These are phyloP conservation scores for Napeogenes sylphis DNA, from an alignment of 2,888 invertebrate genomes.

Conservation along the genomic window DNA sequence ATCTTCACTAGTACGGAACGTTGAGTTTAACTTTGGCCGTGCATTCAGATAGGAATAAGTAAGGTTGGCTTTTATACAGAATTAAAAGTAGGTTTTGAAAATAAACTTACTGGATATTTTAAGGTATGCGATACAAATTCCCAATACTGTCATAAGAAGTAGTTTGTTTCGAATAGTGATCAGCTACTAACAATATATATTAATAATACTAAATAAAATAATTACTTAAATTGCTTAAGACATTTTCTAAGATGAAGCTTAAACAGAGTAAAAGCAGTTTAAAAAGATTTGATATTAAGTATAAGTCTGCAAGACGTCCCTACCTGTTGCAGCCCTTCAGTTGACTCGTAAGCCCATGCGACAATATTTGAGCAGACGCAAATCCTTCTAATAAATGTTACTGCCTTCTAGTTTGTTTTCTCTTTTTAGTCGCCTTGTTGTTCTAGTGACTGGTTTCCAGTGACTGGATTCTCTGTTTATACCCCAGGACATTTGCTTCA, in stretches of 20 bases:
- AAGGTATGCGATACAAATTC: no score
- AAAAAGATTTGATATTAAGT: constrained; percentile 3
- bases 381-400: constrained; percentile 32
- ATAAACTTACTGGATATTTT: no score
- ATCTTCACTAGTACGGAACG: background rate
- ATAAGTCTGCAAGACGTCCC: constrained; percentile 11
- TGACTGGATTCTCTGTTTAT: no score
- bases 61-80: background rate
- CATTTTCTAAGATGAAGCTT: background rate
- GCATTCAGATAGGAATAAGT: background rate
- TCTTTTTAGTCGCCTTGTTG: no score
- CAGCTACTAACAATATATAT: no score
- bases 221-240: no score
- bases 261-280: background rate
- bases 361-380: constrained; percentile 35
- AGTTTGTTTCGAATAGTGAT: no score
- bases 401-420: constrained; percentile 8
- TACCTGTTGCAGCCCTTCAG: constrained; percentile 34
- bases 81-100: background rate
- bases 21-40: background rate
- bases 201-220: no score
- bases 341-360: constrained; percentile 28
- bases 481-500: no score
- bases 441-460: no score
- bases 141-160: no score